Evolutionary conservation across 2,888 invertebrate species (phyloP), one percentile per base, ranked within the genome.

Genomic region (Sarcophaga rosellei): DNA sequence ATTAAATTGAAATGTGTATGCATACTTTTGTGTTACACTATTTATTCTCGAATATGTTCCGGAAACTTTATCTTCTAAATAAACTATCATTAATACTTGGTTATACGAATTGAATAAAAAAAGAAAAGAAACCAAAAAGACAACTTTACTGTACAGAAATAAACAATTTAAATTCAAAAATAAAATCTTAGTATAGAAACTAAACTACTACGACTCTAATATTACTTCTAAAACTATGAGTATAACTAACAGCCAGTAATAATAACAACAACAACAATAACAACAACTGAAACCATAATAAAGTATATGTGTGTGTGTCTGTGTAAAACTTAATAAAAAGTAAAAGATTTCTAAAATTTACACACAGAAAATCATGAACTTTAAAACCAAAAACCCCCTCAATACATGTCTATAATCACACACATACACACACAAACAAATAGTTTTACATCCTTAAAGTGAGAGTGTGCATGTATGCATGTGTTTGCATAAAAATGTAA

Each of bases 241-340:
- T 35, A 35, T 35, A 15, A 69, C 21, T 23, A 23, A 17, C 53
- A 69, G 12, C 8, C 53, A 47, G 15, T 53, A 53, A 15, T 53
- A 53, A 53, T 69, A 69, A 47, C 17, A 35, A 35, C 35, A 25
- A 4, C 25, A 25, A 25, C 25, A 35, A 8, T 2, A 35, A 35
- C 35, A 35, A 35, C 35, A 35, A 35, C 10, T 35, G 35, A 10
- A 35, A 35, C 35, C 35, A 35, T 35, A 35, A 69, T 23, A 23
- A 69, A 69, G 8, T 35, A 8, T 35, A 35, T 5, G 35, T 35
- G 0, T 5, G 35, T 35, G 21, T 69, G 47, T 69, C 23, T 69
- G 53, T 69, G 25, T 69, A 45, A 69, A 69, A 69, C 69, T 69
- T 69, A 53, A 69, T 69, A 21, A 69, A 35, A 10, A 23, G 21